A percentile compares a stretch with the other conserved stretches of the same genome.
These are phyloP conservation scores for Cryptocheilus praepositus DNA, from an alignment of 2,888 invertebrate species.

Conservation along the genomic window DNA sequence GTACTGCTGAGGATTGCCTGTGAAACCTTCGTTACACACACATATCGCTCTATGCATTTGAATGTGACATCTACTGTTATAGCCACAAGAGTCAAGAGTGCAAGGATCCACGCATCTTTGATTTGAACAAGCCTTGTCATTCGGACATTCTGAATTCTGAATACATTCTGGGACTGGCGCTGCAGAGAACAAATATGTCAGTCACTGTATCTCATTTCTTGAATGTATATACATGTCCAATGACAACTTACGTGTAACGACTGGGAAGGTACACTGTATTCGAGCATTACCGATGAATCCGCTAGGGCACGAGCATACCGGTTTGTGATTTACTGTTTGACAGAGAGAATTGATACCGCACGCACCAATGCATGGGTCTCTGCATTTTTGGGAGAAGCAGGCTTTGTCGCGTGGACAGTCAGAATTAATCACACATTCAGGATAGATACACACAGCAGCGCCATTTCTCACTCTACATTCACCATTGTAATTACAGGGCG, in stretches of 20 bases:
- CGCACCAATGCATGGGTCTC: constrained; percentile 88
- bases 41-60: constrained; percentile 89
- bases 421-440: constrained; percentile 92
- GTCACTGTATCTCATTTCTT: constrained; percentile 29
- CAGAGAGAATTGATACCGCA: constrained; percentile 91
- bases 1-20: constrained; percentile 87
- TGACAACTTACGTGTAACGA: constrained; percentile 14
- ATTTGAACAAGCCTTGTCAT: constrained; percentile 88
- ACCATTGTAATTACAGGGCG: constrained; percentile 89
- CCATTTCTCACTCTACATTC: constrained; percentile 85
- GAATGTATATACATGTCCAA: background rate
- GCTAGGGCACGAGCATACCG: constrained; percentile 88
- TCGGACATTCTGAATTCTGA: constrained; percentile 86
- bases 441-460: constrained; percentile 86
- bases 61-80: constrained; percentile 86
- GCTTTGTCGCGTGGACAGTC: constrained; percentile 89
- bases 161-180: constrained; percentile 82
- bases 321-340: constrained; percentile 86
- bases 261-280: constrained; percentile 80
- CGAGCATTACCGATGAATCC: constrained; percentile 88
- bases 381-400: constrained; percentile 88
- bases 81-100: constrained; percentile 82
- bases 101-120: constrained; percentile 86
- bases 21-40: constrained; percentile 87
- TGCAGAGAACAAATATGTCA: constrained; percentile 52